Evolutionary conservation across 2,113 vertebrate genomes (phyloP).

Genomic region (Cavia aperea): DNA sequence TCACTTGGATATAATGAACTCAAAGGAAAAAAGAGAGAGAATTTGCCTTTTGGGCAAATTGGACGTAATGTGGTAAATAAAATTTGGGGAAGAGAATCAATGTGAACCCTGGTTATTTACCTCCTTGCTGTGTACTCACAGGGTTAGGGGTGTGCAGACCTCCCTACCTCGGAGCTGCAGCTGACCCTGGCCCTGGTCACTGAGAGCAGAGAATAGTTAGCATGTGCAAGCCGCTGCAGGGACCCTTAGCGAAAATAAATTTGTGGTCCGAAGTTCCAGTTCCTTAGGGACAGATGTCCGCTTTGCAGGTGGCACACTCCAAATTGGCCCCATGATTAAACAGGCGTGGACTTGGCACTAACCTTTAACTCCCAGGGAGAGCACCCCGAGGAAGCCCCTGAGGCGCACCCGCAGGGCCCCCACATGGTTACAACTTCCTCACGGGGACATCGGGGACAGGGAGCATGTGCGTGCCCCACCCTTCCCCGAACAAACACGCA

Average conservation of each 20-base stretch:
- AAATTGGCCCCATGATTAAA: constrained; percentile 57
- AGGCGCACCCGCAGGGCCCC: neutral
- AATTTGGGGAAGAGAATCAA: neutral
- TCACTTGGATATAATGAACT: neutral
- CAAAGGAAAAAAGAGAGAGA: neutral
- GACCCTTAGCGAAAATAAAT: constrained; percentile 25
- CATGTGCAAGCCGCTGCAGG: neutral
- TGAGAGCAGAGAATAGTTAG: constrained; percentile 4
- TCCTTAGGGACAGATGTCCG: constrained; percentile 46
- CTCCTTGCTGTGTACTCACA: neutral
- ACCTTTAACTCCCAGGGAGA: constrained; percentile 42
- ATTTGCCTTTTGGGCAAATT: neutral
- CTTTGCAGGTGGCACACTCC: constrained; percentile 44
- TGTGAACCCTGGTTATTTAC: neutral
- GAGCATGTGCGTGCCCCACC: neutral
- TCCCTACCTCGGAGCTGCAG: neutral
- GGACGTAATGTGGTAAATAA: neutral
- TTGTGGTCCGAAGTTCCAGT: neutral
- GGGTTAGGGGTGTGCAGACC: neutral
- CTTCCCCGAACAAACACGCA: neutral
- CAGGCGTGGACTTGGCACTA: neutral
- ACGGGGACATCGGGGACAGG: fast-evolving
- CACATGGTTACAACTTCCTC: neutral
- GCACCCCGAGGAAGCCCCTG: constrained; percentile 19
- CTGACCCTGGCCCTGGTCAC: constrained; percentile 4